A percentile compares a stretch with the other conserved stretches of the same genome.
Conservation (phyloP, 2,797 vertebrate species). For the Pelodytes ibericus region DNA sequence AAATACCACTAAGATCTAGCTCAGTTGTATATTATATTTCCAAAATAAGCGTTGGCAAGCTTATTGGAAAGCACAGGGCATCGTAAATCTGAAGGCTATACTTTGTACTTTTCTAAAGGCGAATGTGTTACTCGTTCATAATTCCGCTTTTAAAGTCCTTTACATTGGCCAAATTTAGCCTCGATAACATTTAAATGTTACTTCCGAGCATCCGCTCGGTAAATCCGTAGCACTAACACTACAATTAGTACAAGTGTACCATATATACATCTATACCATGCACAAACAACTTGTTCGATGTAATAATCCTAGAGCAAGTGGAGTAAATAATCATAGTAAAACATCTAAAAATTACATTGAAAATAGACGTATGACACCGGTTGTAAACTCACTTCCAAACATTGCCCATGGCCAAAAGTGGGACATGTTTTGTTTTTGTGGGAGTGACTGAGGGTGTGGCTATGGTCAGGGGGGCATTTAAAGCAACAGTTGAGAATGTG, state of each 20-base stretch:
- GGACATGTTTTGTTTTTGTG: no score
- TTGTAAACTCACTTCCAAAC: no score
- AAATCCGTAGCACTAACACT: constrained; percentile 2
- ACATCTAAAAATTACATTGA: no score
- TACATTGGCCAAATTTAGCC: constrained; percentile 34
- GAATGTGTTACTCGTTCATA: constrained; percentile 21
- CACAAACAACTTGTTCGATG: not conserved
- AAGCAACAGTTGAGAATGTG: no score
- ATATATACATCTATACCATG: constrained; percentile 17
- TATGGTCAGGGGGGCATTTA: no score
- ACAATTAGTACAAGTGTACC: constrained; percentile 33
- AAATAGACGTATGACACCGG: no score
- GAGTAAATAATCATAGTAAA: no score
- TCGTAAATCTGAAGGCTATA: not conserved
- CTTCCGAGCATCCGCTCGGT: constrained; percentile 19
- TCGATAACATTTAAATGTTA: constrained; percentile 42
- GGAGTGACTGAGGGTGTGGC: no score
- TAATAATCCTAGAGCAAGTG: no score
- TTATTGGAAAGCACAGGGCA: not conserved
- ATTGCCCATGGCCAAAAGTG: no score
- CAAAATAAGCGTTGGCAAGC: constrained; percentile 36
- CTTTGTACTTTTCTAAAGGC: not conserved
- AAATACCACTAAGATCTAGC: constrained; percentile 5
- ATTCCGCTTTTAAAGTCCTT: constrained; percentile 22
- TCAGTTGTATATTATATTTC: constrained; percentile 16